Base-by-base conservation (phyloP, 2,797 vertebrate species). In the Cossypha niveicapilla region DNA sequence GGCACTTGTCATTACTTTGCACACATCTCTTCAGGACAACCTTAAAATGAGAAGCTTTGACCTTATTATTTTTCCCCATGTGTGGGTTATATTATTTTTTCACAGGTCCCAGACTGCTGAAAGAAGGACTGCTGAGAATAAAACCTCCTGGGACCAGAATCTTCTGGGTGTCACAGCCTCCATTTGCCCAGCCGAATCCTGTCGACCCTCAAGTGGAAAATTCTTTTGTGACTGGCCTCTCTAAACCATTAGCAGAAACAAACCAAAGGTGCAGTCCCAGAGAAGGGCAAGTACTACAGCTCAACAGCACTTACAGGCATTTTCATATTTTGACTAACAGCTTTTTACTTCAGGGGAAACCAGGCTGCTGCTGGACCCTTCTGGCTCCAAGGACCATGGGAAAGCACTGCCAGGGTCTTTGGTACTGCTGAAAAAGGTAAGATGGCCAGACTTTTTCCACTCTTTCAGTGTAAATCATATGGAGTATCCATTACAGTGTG, bases 1-100 rank as follows among this genome's bases (percentile, higher is more conserved):
- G 93, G 84, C 82, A 75, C 92, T 83, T 93, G 89, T 93, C 95
- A 93, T 87, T 91, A 91, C 78, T 92, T 86, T 60, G 58, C 87
- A 88, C 65, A 88, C 85, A 93, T 62, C 85, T 91, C 94, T 92
- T 91, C 73, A 94, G 93, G 91, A 92, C 78, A 94, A 61, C 67
- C 87, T 91, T 88, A 66, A 95, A 92, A 96, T 86, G 85, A 94
- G 79, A 95, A 89, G 87, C 62, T 96, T 94, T 95, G 89, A 93
- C 93, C 94, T 95, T 92, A 94, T 93, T 95, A 89, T 85, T 93
- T 94, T 90, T 90, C 32, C 56, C 66, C 62, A 27, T 21, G 41
- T 70, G 68, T 62, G 75, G 56, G 75, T 32, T 91, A 47, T 51
- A 50, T 92, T 82, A 60, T 47, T 18, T 75, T 86, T 88, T 80